Conservation (phyloP, 2,888 invertebrate species). For the Sinopyrophorus schimmeli region DNA sequence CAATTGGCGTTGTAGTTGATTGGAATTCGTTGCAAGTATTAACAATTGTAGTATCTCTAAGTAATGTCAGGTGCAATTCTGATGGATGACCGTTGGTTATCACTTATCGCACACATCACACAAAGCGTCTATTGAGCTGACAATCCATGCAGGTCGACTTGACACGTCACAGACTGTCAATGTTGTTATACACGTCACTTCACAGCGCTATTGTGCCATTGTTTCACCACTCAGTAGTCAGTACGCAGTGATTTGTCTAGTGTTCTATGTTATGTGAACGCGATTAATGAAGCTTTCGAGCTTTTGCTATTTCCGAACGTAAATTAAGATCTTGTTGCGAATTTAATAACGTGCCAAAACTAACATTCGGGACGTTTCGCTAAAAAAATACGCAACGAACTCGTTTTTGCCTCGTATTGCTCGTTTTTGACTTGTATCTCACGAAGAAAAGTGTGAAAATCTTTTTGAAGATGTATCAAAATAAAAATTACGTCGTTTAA, state of each 20-base stretch:
- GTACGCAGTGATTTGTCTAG: constrained; percentile 31
- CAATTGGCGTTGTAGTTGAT: no score
- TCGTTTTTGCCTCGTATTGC: no score
- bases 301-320: constrained; percentile 11
- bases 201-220: constrained; percentile 48
- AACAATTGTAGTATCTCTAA: constrained; percentile 21
- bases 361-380: no score
- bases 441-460: no score
- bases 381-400: no score
- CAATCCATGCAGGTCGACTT: constrained; percentile 47
- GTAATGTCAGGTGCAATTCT: constrained; percentile 48
- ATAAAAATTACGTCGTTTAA: no score
- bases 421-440: no score
- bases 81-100: constrained; percentile 48
- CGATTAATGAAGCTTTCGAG: constrained; percentile 17
- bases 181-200: constrained; percentile 49
- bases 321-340: neutral
- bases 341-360: no score
- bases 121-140: constrained; percentile 47
- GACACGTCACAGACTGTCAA: constrained; percentile 49
- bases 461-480: no score
- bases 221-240: constrained; percentile 36
- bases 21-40: no score
- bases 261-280: constrained; percentile 25
- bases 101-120: constrained; percentile 41